A percentile compares a stretch with the other conserved stretches of the same genome.
Conservation (phyloP, 2,888 invertebrate genomes). For the Dolomedes plantarius region DNA sequence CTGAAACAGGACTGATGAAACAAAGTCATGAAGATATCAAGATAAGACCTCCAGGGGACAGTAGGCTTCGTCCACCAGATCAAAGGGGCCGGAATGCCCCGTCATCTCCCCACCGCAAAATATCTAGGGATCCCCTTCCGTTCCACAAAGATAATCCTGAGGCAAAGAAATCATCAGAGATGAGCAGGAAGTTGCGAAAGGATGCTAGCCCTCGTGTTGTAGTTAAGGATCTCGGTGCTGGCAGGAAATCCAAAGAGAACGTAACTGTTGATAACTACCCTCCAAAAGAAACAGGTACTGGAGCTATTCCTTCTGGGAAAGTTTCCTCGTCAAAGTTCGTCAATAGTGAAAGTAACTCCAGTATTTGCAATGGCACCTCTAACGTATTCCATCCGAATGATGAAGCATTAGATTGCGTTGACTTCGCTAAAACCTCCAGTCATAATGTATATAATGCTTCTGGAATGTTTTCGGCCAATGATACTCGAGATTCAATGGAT, state of each 20-base stretch:
- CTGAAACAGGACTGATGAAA: conserved; percentile 24
- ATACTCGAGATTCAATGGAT: background rate
- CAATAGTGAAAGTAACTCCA: background rate
- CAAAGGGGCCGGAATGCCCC: conserved; percentile 45
- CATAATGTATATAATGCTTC: background rate
- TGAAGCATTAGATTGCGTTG: background rate
- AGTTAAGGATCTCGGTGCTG: background rate
- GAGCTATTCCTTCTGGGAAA: background rate
- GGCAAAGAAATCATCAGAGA: conserved; percentile 9
- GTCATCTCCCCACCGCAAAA: conserved; percentile 45
- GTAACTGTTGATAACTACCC: background rate
- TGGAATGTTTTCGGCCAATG: background rate
- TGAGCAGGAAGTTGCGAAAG: conserved; percentile 18
- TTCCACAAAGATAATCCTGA: background rate
- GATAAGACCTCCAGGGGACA: conserved; percentile 26
- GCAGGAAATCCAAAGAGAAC: background rate
- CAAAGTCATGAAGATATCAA: conserved; percentile 33
- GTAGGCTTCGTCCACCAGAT: conserved; percentile 30
- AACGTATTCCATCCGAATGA: background rate
- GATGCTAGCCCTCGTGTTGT: conserved; percentile 1
- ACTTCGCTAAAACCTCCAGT: background rate
- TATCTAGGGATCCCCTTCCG: background rate
- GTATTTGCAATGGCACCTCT: background rate
- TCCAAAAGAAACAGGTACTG: background rate
- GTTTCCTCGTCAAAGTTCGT: background rate